Conservation (phyloP, 2,888 invertebrate genomes). For the Lutraria lutraria region DNA sequence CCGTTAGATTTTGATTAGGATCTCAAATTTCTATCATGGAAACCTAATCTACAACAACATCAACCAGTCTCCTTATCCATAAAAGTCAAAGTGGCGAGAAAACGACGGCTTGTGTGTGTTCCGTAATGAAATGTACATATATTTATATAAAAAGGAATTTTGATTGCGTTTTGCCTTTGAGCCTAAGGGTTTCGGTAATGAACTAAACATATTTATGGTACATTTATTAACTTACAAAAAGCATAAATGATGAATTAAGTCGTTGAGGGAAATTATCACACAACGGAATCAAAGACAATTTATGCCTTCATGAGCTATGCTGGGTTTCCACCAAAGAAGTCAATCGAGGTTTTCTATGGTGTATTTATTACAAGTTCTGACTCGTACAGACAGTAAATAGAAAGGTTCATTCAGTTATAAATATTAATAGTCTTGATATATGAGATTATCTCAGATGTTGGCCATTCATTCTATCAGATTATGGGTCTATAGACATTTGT, state of each 20-base stretch:
- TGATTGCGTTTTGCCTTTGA: conserved; percentile 57
- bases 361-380: not conserved
- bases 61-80: not conserved
- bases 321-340: not conserved
- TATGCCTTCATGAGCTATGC: not conserved
- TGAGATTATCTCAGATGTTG: not conserved
- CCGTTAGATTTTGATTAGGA: not conserved
- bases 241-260: conserved; percentile 40
- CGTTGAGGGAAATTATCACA: conserved; percentile 35
- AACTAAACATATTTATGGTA: conserved; percentile 49
- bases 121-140: conserved; percentile 53
- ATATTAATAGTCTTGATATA: conserved; percentile 3
- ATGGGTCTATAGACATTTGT: conserved; percentile 13
- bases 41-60: conserved; percentile 26
- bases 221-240: conserved; percentile 44
- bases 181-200: conserved; percentile 41
- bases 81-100: conserved; percentile 20
- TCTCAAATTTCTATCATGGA: not conserved
- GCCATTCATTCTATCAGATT: not conserved
- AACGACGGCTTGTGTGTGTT: conserved; percentile 52
- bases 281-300: conserved; percentile 24
- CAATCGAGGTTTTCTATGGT: not conserved
- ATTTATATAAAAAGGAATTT: conserved; percentile 58
- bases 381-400: not conserved
- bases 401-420: not conserved